Base-by-base conservation (phyloP, 2,888 invertebrate species). In the Lissocephala sabroskyi region DNA sequence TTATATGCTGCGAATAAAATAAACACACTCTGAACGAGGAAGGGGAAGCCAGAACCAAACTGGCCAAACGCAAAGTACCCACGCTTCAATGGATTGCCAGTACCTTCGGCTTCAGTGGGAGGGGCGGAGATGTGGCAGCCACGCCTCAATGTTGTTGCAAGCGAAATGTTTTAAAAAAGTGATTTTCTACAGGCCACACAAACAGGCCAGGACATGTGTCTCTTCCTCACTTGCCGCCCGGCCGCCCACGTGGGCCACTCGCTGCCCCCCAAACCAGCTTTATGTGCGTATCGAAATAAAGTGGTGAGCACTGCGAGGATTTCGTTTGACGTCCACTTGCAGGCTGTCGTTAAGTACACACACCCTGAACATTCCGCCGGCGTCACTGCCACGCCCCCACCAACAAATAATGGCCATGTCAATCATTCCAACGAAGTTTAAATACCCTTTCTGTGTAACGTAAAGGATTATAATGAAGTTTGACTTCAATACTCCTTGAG, bases 1-100 rank as follows among this genome's bases (percentile, higher is more conserved):
- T 67, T 75, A 56, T 75, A 70, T 70, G 57, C 73, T 71, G 62
- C 52, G 68, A 63, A 71, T 75, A 75, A 70, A 70, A 70, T 70
- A 70, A 70, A 70, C 71, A 67, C 58, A 45, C 50, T 56, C 14
- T 35, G 35, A 17, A 10, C 35, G 14, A 10, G 10, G 10, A 1
- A 35, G 35, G 14, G 14, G 36, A n/a, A n/a, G n/a, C n/a, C n/a
- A n/a, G n/a, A n/a, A n/a, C n/a, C n/a, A n/a, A n/a, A 26, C 36
- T 61, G 53, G 58, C 51, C 70, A 70, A 70, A 75, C 70, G 66
- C 70, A 70, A 70, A 70, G 66, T 74, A 52, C 56, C 74, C 60
- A 56, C 65, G 76, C 74, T 65, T 63, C 70, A 73, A 59, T 76
- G 46, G 33, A 33, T 45, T 45, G 30, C 29, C n/a, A 28, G 44